Evolutionary conservation across 2,888 invertebrate species (phyloP).

Genomic region (Notocelia uddmanniana): DNA sequence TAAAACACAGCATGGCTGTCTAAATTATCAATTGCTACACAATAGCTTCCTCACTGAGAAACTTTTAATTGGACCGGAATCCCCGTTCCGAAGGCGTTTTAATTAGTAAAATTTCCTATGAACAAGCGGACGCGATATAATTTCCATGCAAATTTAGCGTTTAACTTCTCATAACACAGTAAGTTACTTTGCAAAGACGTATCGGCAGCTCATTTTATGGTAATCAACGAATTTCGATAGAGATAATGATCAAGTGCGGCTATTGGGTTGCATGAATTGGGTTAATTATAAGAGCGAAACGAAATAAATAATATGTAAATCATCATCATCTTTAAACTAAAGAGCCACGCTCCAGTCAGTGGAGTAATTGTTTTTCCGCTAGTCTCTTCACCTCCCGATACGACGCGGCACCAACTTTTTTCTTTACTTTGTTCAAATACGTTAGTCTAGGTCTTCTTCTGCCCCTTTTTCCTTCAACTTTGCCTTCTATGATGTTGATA

Average conservation of each 20-base stretch:
- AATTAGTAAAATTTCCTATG: slow-evolving; percentile 84
- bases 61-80: slow-evolving; percentile 85
- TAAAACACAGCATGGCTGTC: slow-evolving; percentile 47
- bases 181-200: slow-evolving; percentile 46
- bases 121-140: slow-evolving; percentile 83
- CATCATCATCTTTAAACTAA: too few relatives aligned
- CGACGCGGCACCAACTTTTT: too few relatives aligned
- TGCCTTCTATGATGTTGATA: too few relatives aligned
- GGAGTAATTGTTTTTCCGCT: too few relatives aligned
- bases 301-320: background rate
- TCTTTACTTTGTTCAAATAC: too few relatives aligned
- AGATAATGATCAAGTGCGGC: slow-evolving; percentile 36
- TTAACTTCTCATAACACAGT: slow-evolving; percentile 78
- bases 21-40: slow-evolving; percentile 66
- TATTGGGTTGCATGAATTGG: slow-evolving; percentile 13
- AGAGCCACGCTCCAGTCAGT: too few relatives aligned
- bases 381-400: too few relatives aligned
- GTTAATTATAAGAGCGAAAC: background rate
- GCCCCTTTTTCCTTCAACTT: too few relatives aligned
- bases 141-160: slow-evolving; percentile 84
- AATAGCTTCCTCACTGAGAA: slow-evolving; percentile 62
- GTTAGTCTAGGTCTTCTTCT: too few relatives aligned
- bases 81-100: slow-evolving; percentile 81
- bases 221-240: slow-evolving; percentile 38
- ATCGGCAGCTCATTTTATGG: slow-evolving; percentile 62